Evolutionary conservation across 2,888 invertebrate species (phyloP), one percentile per base, ranked within the genome.

Genomic region (Rhingia campestris): DNA sequence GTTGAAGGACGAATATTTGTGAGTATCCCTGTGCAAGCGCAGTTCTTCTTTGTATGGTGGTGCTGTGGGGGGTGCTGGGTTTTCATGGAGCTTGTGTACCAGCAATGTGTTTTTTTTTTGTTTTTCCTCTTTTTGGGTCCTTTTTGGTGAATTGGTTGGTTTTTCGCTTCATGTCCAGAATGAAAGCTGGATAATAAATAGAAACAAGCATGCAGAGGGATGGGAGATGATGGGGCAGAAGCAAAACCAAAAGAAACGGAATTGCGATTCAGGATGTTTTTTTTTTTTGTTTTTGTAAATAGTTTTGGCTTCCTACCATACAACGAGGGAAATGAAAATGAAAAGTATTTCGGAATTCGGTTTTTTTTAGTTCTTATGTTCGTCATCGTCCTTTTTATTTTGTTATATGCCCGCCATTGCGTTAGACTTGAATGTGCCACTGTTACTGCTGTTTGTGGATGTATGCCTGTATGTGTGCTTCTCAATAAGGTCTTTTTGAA

Each of bases 1-100:
- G 80, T 84, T 84, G 84, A 84, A 84, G 84, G 84, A 84, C 84
- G 84, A 84, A 84, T 80, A 35, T 70, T 75, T 70, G 74, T 74
- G 39, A 69, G 66, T 74, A 56, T 41, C 43, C 43, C 43, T 59
- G 74, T 75, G 59, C 54, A 22, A 35, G 56, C 22, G 22, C 22
- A 37, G 32, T 35, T 74, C 43, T 69, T 37, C 43, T 59, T 70
- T 47, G 37, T 32, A 7, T 45, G 54, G 4, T 10, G 10, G 14
- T n/a, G 49, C 67, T 39, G 1, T 22, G 30, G 41, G 61, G 58
- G 56, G 66, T 54, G 73, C 47, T 14, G 6, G 35, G 59, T 67
- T 49, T 22, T 58, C 33, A 58, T 54, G 22, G 10, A 32, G 45
- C 33, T 39, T 39, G 14, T 47, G 59, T 53, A 45, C 33, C 39